These are phyloP conservation scores for Okamejei kenojei DNA, from an alignment of 2,797 vertebrate species.

Conservation along the genomic window DNA sequence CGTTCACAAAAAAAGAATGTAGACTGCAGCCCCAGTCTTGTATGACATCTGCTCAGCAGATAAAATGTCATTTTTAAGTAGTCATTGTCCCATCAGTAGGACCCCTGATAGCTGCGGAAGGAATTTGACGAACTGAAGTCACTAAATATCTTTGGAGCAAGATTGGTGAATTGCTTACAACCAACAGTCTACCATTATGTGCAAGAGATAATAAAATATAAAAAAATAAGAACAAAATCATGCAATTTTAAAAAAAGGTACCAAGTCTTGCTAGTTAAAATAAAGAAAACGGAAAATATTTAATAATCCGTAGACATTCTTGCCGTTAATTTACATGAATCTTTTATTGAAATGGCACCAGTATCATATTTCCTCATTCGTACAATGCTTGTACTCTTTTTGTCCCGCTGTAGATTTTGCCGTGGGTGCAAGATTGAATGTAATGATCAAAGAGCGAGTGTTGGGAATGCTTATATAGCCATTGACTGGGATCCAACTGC, in stretches of 20 bases:
- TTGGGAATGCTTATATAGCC: slow-evolving; percentile 89
- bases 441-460: slow-evolving; percentile 75
- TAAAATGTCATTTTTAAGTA: too few species aligned
- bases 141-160: not conserved
- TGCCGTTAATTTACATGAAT: not conserved
- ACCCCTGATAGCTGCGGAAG: not conserved
- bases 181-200: not conserved
- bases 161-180: not conserved
- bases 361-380: not conserved
- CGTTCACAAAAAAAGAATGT: not conserved
- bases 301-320: not conserved
- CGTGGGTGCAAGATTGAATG: slow-evolving; percentile 89
- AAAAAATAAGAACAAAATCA: too few species aligned
- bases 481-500: slow-evolving; percentile 98
- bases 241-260: too few species aligned
- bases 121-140: not conserved
- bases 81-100: not conserved
- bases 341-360: not conserved
- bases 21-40: not conserved
- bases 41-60: not conserved
- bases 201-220: too few species aligned
- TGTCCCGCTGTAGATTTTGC: slow-evolving; percentile 71
- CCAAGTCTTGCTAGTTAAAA: not conserved
- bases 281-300: not conserved
- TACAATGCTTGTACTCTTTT: not conserved